Evolutionary conservation across 2,797 vertebrate genomes (phyloP), one percentile per base, ranked within the genome.

Genomic region (Arrhamphus sclerolepis): DNA sequence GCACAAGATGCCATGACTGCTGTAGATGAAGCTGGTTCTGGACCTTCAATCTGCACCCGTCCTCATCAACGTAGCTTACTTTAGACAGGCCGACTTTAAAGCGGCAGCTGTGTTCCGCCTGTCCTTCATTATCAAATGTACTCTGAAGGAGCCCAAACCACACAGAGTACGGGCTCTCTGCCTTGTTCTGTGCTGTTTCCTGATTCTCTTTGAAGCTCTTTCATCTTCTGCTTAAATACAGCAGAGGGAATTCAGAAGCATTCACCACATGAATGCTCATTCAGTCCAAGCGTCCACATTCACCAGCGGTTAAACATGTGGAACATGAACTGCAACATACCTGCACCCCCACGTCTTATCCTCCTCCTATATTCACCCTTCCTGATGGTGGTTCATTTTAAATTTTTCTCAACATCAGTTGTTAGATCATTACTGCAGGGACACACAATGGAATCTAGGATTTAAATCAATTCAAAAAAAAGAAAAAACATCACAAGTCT

Each of bases 91-190:
- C 19, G 53, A 62, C 63, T 70, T 70, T 50, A 19, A 74, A 58
- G 61, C 55, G 57, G 55, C 42, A 63, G 57, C 58, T 38, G 54
- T 72, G 44, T 31, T 20, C 46, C 42, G 24, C 39, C 46, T 64
- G 52, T 38, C 16, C 38, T 64, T 75, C 55, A 62, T 46, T 74
- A 65, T 71, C 50, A n/a, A 11, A 57, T 14, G 53, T 61, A 72
- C 53, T 57, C 66, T 64, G 55, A 62, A 28, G 62, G 65, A 56
- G 13, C 16, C 39, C 34, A 56, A 52, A 48, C 64, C 40, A 22
- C 7, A 8, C 46, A 56, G 47, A 54, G 55, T 8, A 42, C 39
- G 3, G 19, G 24, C 2, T 2, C 48, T n/a, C 20, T 44, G 50
- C 57, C 29, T 59, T 46, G 42, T 1, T 1, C 20, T 38, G 20